Evolutionary conservation across 2,113 vertebrate species (phyloP).

Genomic region (Plotosus lineatus): DNA sequence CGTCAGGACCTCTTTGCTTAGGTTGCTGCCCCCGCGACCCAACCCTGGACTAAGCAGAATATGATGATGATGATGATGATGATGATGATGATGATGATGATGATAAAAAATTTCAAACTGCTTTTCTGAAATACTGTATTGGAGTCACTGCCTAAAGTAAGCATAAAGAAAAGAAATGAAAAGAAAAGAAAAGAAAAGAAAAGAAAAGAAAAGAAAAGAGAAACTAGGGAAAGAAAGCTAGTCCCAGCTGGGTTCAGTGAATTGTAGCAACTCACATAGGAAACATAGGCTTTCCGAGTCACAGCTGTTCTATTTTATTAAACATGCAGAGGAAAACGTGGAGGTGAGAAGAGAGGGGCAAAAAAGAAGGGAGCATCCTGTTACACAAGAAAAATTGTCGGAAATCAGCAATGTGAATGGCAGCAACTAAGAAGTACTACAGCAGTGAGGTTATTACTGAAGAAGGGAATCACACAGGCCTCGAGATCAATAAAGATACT

Average conservation of each 20-base stretch:
- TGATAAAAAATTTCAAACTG: neutral
- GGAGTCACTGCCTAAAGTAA: constrained; percentile 48
- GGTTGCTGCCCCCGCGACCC: too few relatives aligned
- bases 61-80: too few relatives aligned
- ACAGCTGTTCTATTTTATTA: constrained; percentile 43
- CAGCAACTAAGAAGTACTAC: neutral
- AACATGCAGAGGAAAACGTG: constrained; percentile 7
- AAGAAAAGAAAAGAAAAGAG: constrained; percentile 28
- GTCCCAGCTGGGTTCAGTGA: constrained; percentile 32
- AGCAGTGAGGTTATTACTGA: neutral
- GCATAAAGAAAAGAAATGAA: neutral
- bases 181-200: constrained; percentile 28
- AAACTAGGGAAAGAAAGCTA: constrained; percentile 7
- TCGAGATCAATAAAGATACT: neutral
- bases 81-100: too few relatives aligned
- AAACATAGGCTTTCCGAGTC: constrained; percentile 15
- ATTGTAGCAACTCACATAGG: constrained; percentile 38
- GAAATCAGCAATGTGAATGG: neutral
- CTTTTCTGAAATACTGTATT: constrained; percentile 24
- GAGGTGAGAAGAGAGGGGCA: constrained; percentile 21
- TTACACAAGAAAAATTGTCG: constrained; percentile 29
- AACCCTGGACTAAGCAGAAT: too few relatives aligned
- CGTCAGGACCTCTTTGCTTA: too few relatives aligned
- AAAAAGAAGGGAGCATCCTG: constrained; percentile 26
- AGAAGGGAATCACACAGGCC: neutral